Percentiles rank a stretch among this genome's conserved stretches.
Conservation (phyloP, 2,888 invertebrate species). For the Eledona agricola region DNA sequence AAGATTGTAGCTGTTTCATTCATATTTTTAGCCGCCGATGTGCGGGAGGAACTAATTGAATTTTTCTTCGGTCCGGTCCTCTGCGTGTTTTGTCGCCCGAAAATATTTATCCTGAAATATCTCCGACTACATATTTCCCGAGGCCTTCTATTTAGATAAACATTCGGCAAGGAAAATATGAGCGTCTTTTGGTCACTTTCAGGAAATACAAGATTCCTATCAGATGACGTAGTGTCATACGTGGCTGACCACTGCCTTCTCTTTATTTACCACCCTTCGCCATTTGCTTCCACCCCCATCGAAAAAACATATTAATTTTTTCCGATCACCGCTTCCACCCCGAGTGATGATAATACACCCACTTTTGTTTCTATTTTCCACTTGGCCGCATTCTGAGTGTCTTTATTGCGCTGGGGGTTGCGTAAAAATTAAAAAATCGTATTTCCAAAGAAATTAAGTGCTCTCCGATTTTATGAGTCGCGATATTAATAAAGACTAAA, state of each 20-base stretch:
- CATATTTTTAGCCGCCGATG: conserved; percentile 28
- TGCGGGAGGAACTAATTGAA: too few species aligned
- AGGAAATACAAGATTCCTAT: conserved; percentile 63
- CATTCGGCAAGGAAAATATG: conserved; percentile 57
- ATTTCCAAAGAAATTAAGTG: conserved; percentile 47
- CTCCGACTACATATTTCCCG: conserved; percentile 55
- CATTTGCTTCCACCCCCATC: conserved; percentile 45
- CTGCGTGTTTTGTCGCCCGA: too few species aligned
- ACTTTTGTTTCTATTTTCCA: conserved; percentile 57
- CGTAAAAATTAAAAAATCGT: conserved; percentile 51
- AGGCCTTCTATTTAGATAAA: conserved; percentile 55
- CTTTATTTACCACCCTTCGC: conserved; percentile 54
- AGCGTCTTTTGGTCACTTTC: conserved; percentile 60
- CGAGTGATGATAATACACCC: conserved; percentile 23
- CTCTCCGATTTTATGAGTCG: conserved; percentile 42
- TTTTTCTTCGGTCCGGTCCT: too few species aligned
- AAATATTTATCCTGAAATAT: conserved; percentile 42
- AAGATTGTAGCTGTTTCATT: conserved; percentile 20
- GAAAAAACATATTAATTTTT: conserved; percentile 14
- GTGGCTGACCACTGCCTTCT: conserved; percentile 56
- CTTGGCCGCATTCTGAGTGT: conserved; percentile 44
- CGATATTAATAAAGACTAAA: conserved; percentile 42
- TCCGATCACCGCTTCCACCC: background rate
- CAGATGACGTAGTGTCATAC: conserved; percentile 57
- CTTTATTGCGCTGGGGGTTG: conserved; percentile 48